Base-by-base conservation (phyloP, 2,113 vertebrate genomes). In the Anthoscopus minutus region DNA sequence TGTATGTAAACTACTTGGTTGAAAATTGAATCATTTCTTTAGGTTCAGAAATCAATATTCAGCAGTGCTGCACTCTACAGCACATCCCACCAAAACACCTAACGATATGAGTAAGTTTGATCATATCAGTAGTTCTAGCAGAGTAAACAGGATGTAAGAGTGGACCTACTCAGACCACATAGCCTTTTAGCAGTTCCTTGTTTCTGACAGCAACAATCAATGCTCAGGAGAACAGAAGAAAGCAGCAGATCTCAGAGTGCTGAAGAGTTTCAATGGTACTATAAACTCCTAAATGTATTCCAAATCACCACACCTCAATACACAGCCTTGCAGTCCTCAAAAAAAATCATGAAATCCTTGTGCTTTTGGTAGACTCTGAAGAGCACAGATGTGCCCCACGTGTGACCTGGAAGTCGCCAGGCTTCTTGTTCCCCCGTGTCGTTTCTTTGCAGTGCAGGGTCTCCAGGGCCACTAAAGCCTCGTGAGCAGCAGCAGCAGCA, bases 121-220 rank as follows among this genome's bases (percentile, higher is more conserved):
- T 89, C 64, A 6, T 73, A 66, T 25, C 56, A 27, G 71, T 67
- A 83, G 87, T 53, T 82, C 38, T 58, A 88, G 76, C 67, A 70
- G 51, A 88, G 82, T 96, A 91, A 96, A 96, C 91, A 95, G 95
- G 92, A 96, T 93, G 82, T 54, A 70, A 78, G 76, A 93, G 58
- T 90, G 92, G 91, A 93, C 92, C 50, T 15, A 28, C 12, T 61
- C 79, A 61, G 64, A 91, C 77, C 84, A 84, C 89, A 33, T 4
- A 33, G 45, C 74, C 50, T 83, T 86, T 37, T 70, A 77, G 67
- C 60, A 83, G 60, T 81, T 95, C 94, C 71, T 89, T 40, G 5
- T 72, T 88, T 94, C 79, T 86, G 64, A 40, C 67, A 69, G 47
- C 67, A 65, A 62, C 30, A 61, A 48, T 50, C 54, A 17, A 21